Evolutionary conservation across 2,888 invertebrate genomes (phyloP).

Genomic region (Cinara cedri): DNA sequence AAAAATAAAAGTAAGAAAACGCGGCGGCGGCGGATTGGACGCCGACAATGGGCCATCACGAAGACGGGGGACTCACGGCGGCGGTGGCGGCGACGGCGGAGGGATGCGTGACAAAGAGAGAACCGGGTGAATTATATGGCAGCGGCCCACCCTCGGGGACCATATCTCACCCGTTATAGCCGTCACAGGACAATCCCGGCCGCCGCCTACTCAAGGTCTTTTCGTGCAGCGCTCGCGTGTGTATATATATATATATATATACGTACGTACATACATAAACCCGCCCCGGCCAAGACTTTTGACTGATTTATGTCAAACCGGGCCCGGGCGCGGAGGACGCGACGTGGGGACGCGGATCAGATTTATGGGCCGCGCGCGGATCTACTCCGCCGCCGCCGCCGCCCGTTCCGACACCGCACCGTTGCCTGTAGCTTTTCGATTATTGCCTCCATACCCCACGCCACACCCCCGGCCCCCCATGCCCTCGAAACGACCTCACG

Average conservation of each 20-base stretch:
- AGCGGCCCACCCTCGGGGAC: constrained; percentile 57
- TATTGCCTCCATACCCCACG: constrained; percentile 56
- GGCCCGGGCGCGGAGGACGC: constrained; percentile 40
- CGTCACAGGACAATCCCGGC: constrained; percentile 57
- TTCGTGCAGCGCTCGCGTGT: background rate
- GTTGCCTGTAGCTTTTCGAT: constrained; percentile 56
- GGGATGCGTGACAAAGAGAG: constrained; percentile 57
- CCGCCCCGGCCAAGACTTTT: constrained; percentile 57
- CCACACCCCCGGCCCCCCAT: too few species aligned
- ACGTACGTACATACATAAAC: constrained; percentile 39
- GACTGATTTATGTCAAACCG: constrained; percentile 57
- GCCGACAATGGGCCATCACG: constrained; percentile 57
- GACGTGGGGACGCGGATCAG: constrained; percentile 55
- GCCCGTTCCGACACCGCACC: constrained; percentile 6
- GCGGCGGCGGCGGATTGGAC: constrained; percentile 26
- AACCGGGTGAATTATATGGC: constrained; percentile 57
- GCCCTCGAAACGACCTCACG: background rate
- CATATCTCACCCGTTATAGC: constrained; percentile 57
- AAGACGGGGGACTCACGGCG: constrained; percentile 42
- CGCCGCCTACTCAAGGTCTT: constrained; percentile 57
- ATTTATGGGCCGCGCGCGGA: constrained; percentile 56
- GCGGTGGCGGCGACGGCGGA: constrained; percentile 3
- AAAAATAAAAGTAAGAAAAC: constrained; percentile 52
- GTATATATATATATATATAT: background rate
- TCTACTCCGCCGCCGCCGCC: constrained; percentile 39